phyloP scores from a whole-genome alignment of 2,797 vertebrate species.

The Epinephelus malabaricus region DNA sequence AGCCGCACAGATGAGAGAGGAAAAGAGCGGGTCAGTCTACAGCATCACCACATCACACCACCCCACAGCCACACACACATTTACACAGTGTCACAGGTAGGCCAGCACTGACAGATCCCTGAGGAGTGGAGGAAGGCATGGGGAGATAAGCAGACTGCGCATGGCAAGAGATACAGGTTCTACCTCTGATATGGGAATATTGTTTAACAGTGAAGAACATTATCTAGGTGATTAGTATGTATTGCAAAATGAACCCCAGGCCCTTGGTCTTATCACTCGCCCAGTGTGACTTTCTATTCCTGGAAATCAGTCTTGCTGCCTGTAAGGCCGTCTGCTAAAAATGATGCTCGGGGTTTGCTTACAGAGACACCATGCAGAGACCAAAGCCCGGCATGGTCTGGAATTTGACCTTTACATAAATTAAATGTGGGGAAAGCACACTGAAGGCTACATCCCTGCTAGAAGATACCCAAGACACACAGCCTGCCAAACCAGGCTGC shows the following conservation, averaged over 20 bases:
- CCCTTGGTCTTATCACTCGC: conserved; percentile 64
- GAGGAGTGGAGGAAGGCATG: conserved; percentile 38
- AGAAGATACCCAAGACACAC: conserved; percentile 32
- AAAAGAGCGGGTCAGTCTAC: conserved; percentile 33
- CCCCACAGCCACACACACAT: conserved; percentile 6
- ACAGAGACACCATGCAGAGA: conserved; percentile 63
- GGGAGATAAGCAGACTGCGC: conserved; percentile 67
- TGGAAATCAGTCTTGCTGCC: conserved; percentile 64
- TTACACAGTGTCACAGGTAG: conserved; percentile 50
- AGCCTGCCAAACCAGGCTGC: conserved; percentile 14
- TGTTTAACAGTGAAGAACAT: conserved; percentile 68
- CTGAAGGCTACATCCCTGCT: conserved; percentile 39
- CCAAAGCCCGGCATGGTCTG: conserved; percentile 48
- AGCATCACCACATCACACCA: conserved; percentile 21
- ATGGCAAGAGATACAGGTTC: conserved; percentile 53
- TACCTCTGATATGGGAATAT: conserved; percentile 67
- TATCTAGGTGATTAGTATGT: conserved; percentile 72
- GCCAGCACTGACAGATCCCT: conserved; percentile 53
- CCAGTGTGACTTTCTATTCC: conserved; percentile 59
- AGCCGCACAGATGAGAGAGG: conserved; percentile 39
- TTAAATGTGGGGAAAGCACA: conserved; percentile 54
- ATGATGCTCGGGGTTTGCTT: conserved; percentile 59
- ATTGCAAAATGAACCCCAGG: conserved; percentile 67
- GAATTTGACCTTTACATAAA: conserved; percentile 73
- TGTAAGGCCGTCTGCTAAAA: conserved; percentile 60